A percentile compares a stretch with the other conserved stretches of the same genome.
Conservation (phyloP, 2,113 vertebrate genomes). For the Nycticryphes semicollaris region DNA sequence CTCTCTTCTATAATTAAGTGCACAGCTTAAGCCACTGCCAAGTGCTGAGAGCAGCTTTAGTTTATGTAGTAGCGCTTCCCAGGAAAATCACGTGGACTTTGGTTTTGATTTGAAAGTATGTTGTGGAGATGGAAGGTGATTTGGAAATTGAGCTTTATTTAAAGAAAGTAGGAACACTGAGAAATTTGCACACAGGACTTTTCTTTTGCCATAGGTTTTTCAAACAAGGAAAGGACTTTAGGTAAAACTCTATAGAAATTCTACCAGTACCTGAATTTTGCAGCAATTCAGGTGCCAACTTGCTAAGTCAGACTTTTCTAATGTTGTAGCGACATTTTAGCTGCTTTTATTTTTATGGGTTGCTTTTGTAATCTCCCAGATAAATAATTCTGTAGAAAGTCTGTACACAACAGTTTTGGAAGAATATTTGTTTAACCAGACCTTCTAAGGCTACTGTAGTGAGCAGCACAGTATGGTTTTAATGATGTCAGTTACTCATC, state of each 20-base stretch:
- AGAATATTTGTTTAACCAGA: background rate
- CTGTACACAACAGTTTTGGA: background rate
- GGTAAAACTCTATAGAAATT: background rate
- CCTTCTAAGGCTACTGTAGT: background rate
- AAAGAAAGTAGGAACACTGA: background rate
- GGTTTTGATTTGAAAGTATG: background rate
- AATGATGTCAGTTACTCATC: background rate
- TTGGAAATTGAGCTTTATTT: background rate
- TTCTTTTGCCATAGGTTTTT: background rate
- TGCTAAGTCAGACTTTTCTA: background rate
- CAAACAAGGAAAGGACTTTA: background rate
- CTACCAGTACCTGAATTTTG: background rate
- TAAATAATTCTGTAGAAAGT: background rate
- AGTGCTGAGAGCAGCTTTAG: conserved; percentile 34
- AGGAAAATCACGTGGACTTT: background rate
- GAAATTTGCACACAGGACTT: background rate
- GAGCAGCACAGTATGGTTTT: background rate
- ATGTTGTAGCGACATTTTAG: background rate
- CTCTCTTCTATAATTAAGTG: conserved; percentile 36
- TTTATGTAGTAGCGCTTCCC: background rate
- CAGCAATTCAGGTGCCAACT: background rate
- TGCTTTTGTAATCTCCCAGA: background rate
- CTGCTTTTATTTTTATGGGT: background rate
- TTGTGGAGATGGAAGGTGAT: background rate
- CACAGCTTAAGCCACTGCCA: background rate